Base-by-base conservation (phyloP, 2,888 invertebrate species). In the Tortrix viridana region DNA sequence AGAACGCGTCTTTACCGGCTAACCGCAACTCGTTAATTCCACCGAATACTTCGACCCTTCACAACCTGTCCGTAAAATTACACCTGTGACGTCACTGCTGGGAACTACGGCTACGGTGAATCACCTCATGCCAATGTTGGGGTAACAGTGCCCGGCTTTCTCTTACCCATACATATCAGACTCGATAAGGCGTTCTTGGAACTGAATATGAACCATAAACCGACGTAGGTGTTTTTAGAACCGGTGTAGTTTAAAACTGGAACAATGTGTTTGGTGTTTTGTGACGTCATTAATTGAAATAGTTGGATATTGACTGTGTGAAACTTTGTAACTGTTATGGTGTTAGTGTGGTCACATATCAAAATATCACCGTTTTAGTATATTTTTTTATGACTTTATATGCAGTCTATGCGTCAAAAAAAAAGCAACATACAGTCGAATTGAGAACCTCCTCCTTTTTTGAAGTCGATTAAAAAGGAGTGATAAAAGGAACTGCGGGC, bases 21-120 rank as follows among this genome's bases (percentile, higher is more conserved):
- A 49, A 50, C 19, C 19, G 7, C 52, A 52, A 19, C n/a, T 20
- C 38, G 38, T 37, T 52, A 37, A 50, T 50, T 48, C 48, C 26
- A 48, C 48, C 26, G 20, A 20, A 52, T 52, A n/a, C 38, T 41
- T 16, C 41, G 41, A 12, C 48, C 14, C 19, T 14, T 16, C n/a
- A 32, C 19, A 32, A 37, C 32, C 22, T 20, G n/a, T 38, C 7
- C 38, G 52, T 52, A 14, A 37, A 50, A 50, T 49, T 50, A 38
- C 32, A 50, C 37, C 20, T n/a, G 38, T 52, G 52, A 52, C 38
- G 52, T 52, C 52, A 52, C 37, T 12, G 9, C 26, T 49, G 18
- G 50, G 19, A 16, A n/a, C 32, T 23, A 16, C n/a, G 14, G 32
- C 49, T 47, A n/a, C 16, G 23, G 23, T 48, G 48, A 48, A 48